Conservation (phyloP, 1,140 invertebrate genomes). For the Halesus radiatus region DNA sequence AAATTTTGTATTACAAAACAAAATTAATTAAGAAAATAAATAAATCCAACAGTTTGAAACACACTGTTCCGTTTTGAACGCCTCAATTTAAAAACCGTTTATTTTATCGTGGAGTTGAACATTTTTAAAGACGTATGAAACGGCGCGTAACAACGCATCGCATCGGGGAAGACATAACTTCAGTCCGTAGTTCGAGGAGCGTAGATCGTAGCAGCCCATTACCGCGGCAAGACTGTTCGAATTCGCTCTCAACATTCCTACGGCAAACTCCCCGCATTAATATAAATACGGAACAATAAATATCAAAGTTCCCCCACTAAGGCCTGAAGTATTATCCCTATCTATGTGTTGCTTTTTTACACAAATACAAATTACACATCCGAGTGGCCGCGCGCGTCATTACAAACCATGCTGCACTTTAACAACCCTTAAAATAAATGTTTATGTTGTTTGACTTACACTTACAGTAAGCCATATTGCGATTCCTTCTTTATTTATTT, state of each 20-base stretch:
- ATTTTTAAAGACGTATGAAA: neutral
- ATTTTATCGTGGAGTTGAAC: too few relatives aligned
- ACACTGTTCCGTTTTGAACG: too few relatives aligned
- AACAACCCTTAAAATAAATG: too few relatives aligned
- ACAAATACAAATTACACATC: constrained; percentile 56
- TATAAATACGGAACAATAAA: constrained; percentile 58
- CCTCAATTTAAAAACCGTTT: too few relatives aligned
- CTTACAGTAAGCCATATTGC: too few relatives aligned
- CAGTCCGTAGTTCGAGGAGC: neutral
- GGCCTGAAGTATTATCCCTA: constrained; percentile 15
- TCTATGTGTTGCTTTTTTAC: constrained; percentile 20
- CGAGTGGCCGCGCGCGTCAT: constrained; percentile 33
- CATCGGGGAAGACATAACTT: constrained; percentile 6
- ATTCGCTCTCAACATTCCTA: constrained; percentile 54
- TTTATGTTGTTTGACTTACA: too few relatives aligned
- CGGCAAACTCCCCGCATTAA: constrained; percentile 55
- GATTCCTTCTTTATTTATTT: too few relatives aligned
- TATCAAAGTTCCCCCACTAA: constrained; percentile 54
- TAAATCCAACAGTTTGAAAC: too few relatives aligned
- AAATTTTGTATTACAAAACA: too few relatives aligned
- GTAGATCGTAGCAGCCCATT: neutral
- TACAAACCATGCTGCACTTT: too few relatives aligned
- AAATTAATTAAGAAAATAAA: too few relatives aligned
- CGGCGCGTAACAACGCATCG: constrained; percentile 1
- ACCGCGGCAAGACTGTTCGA: constrained; percentile 29